Conservation (phyloP, 2,888 invertebrate species). For the Diaperis boleti region DNA sequence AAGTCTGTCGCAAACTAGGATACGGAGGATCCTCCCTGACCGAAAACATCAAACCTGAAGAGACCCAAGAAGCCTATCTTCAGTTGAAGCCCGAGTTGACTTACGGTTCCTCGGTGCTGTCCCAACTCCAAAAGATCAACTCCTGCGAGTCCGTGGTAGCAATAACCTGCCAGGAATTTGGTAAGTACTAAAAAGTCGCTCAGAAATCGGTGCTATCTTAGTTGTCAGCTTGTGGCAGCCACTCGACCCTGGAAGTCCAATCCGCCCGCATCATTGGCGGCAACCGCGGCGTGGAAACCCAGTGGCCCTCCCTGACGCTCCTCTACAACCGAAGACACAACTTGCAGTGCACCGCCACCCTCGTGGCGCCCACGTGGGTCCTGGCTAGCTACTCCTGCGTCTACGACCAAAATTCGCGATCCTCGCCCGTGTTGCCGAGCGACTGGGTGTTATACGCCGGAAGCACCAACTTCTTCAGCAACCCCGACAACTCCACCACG, state of each 20-base stretch:
- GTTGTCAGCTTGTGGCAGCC: conserved; percentile 57
- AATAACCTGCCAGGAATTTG: conserved; percentile 70
- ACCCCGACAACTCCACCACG: conserved; percentile 59
- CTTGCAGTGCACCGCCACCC: conserved; percentile 67
- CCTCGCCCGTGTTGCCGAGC: conserved; percentile 36
- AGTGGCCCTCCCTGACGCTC: conserved; percentile 72
- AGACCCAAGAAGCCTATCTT: conserved; percentile 49
- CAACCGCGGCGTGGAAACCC: conserved; percentile 66
- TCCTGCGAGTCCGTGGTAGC: conserved; percentile 66
- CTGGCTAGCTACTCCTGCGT: conserved; percentile 68
- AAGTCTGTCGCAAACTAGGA: conserved; percentile 70
- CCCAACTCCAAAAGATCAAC: conserved; percentile 65
- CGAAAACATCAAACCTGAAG: conserved; percentile 55
- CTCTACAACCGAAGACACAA: conserved; percentile 66
- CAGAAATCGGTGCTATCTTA: no score
- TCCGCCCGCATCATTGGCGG: conserved; percentile 69
- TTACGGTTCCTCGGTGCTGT: conserved; percentile 56
- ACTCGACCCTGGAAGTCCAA: conserved; percentile 57
- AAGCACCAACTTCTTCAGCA: conserved; percentile 60
- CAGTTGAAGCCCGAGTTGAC: conserved; percentile 50
- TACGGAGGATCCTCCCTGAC: conserved; percentile 65
- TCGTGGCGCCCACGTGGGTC: conserved; percentile 68
- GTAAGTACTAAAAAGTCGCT: conserved; percentile 63
- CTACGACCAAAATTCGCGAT: conserved; percentile 42
- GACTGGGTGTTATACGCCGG: conserved; percentile 63